A percentile compares a stretch with the other conserved stretches of the same genome.
phyloP scores from a whole-genome alignment of 2,797 vertebrate species.

The Pipistrellus pygmaeus region DNA sequence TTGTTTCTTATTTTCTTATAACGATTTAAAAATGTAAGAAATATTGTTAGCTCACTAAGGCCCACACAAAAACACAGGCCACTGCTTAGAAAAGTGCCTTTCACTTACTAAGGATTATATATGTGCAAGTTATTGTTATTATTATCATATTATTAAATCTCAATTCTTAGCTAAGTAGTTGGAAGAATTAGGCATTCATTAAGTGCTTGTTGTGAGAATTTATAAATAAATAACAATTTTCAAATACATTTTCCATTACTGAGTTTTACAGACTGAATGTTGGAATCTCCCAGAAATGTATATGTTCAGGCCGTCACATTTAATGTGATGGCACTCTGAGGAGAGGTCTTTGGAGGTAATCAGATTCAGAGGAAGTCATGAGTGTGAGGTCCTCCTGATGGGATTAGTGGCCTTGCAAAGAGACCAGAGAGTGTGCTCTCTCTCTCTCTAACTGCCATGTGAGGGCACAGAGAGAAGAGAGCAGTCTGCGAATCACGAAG shows the following conservation, averaged over 20 bases:
- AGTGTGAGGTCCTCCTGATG: background rate
- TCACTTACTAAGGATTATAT: background rate
- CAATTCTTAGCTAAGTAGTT: background rate
- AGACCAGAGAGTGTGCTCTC: background rate
- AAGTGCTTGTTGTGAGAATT: background rate
- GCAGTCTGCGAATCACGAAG: background rate
- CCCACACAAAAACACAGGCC: background rate
- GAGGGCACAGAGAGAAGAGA: background rate
- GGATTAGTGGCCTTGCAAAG: background rate
- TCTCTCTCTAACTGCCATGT: background rate
- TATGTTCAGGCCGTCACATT: background rate
- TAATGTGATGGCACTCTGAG: background rate
- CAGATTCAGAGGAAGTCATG: background rate
- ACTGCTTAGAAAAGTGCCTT: background rate
- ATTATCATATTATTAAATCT: background rate
- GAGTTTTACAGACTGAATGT: background rate
- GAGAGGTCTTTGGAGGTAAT: background rate
- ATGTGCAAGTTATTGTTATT: background rate
- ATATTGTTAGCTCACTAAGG: background rate
- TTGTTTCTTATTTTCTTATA: background rate
- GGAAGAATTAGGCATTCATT: background rate
- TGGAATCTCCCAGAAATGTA: background rate
- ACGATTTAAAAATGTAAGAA: background rate
- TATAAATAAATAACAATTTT: background rate
- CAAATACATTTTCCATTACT: background rate